Percentiles rank a stretch among this genome's conserved stretches.
Evolutionary conservation across 2,888 invertebrate species (phyloP).

Genomic region (Caenorhabditis uteleia): DNA sequence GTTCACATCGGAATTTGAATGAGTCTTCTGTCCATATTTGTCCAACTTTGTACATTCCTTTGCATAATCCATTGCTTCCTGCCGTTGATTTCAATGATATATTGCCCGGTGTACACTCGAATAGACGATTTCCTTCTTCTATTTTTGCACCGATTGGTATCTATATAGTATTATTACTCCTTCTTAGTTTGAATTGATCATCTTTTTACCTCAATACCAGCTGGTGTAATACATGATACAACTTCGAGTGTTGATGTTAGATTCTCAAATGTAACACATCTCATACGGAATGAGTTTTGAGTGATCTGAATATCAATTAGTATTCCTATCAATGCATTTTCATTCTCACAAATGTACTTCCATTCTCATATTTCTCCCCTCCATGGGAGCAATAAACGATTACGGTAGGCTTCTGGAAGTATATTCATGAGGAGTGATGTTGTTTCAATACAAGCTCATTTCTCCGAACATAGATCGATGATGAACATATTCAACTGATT

Average conservation of each 20-base stretch:
- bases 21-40: conserved; percentile 26
- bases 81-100: conserved; percentile 20
- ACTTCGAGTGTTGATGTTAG: conserved; percentile 49
- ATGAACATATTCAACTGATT: neutral
- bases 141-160: conserved; percentile 24
- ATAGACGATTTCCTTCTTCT: conserved; percentile 23
- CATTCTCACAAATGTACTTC: conserved; percentile 21
- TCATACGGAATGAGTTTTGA: conserved; percentile 49
- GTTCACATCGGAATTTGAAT: conserved; percentile 22
- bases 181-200: no score
- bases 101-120: conserved; percentile 25
- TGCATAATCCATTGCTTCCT: conserved; percentile 18
- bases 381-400: conserved; percentile 18
- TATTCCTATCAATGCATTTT: neutral
- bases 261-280: conserved; percentile 44
- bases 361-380: conserved; percentile 26
- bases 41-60: conserved; percentile 14
- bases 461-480: neutral
- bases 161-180: no score
- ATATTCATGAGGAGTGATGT: no score
- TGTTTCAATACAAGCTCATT: no score
- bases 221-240: conserved; percentile 47
- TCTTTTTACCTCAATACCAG: conserved; percentile 20
- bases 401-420: conserved; percentile 19
- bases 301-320: conserved; percentile 32